These are phyloP conservation scores for Pithys albifrons DNA, from an alignment of 2,113 vertebrate genomes.

Conservation along the genomic window DNA sequence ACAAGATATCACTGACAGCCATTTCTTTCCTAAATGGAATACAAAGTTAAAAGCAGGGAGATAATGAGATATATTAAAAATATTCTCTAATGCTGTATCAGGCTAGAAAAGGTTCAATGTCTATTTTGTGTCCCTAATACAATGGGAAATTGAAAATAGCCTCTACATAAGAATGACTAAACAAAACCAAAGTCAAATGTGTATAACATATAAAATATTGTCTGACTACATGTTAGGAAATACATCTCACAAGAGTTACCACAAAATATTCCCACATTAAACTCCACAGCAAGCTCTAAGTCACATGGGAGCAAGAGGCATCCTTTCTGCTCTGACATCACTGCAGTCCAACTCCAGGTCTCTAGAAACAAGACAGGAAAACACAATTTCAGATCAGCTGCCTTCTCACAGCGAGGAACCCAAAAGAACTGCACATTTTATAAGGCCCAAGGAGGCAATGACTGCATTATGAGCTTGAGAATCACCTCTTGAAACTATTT, in stretches of 20 bases:
- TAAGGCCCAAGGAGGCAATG: not conserved
- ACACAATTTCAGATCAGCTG: not conserved
- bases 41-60: slow-evolving; percentile 3
- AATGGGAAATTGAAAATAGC: slow-evolving; percentile 10
- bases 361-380: slow-evolving; percentile 47
- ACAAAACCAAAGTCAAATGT: not conserved
- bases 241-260: slow-evolving; percentile 42
- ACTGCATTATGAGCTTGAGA: not conserved
- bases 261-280: not conserved
- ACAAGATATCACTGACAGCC: not conserved
- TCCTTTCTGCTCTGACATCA: not conserved
- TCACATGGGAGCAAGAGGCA: not conserved
- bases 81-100: not conserved
- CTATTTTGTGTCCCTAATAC: slow-evolving; percentile 3
- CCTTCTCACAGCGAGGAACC: not conserved
- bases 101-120: not conserved
- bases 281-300: slow-evolving; percentile 15
- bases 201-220: slow-evolving; percentile 26
- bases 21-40: not conserved
- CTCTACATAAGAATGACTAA: slow-evolving; percentile 33
- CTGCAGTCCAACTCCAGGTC: not conserved
- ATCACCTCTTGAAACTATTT: not conserved
- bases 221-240: slow-evolving; percentile 47
- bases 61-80: not conserved
- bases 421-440: not conserved